These are phyloP conservation scores for Sylvilagus bachmani DNA, from an alignment of 2,113 vertebrate genomes.

Conservation along the genomic window DNA sequence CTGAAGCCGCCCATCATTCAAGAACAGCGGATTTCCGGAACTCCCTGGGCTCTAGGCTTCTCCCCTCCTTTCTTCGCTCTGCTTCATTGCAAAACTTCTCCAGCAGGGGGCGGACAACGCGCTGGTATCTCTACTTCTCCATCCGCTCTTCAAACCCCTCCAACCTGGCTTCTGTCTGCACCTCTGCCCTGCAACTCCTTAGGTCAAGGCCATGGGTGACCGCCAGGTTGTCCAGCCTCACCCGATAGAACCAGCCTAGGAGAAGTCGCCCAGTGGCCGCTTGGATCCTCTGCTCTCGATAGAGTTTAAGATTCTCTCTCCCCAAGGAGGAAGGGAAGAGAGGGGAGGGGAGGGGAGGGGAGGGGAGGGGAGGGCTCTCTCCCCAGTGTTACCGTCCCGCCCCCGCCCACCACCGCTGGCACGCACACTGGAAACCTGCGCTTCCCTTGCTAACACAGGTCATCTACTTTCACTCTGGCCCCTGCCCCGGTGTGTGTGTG, in stretches of 20 bases:
- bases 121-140: too few species aligned
- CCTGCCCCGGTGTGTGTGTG: neutral
- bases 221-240: neutral
- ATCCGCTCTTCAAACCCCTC: neutral
- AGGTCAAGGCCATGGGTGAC: neutral
- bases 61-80: neutral
- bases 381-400: neutral
- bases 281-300: neutral
- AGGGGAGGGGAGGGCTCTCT: neutral
- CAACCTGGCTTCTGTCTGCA: neutral
- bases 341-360: too few species aligned
- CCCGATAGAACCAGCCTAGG: neutral
- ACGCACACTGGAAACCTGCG: constrained; percentile 67
- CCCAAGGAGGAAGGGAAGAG: too few species aligned
- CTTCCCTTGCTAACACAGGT: constrained; percentile 8
- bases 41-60: neutral
- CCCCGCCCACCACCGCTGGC: neutral
- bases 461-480: constrained; percentile 55
- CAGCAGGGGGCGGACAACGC: neutral
- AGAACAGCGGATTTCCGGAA: neutral
- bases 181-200: fast-evolving
- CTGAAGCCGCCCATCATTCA: too few species aligned
- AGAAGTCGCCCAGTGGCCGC: neutral
- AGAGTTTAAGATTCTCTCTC: neutral
- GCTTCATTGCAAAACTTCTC: neutral